phyloP scores from a whole-genome alignment of 2,113 vertebrate genomes.

The Alectura lathami region DNA sequence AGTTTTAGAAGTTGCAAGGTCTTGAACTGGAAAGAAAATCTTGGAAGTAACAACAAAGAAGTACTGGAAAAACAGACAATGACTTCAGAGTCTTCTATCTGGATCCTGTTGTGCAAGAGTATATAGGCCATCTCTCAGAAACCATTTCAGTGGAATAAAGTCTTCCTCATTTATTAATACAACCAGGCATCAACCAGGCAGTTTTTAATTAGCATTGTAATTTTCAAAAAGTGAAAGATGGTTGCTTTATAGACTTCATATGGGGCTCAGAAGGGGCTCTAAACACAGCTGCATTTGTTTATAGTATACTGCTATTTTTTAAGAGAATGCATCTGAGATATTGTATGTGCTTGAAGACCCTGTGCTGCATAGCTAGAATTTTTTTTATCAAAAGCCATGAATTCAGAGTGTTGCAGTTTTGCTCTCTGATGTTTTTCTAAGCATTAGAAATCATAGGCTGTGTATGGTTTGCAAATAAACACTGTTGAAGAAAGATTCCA shows the following conservation, averaged over 20 bases:
- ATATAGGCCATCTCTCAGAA: slow-evolving; percentile 36
- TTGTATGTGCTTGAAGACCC: slow-evolving; percentile 64
- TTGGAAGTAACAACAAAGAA: slow-evolving; percentile 71
- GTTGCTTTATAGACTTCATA: slow-evolving; percentile 67
- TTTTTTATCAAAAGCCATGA: slow-evolving; percentile 76
- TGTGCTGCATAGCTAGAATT: slow-evolving; percentile 60
- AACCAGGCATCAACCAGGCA: slow-evolving; percentile 7
- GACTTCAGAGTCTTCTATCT: slow-evolving; percentile 35
- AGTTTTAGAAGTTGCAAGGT: slow-evolving; percentile 66
- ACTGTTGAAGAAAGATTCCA: slow-evolving; percentile 2
- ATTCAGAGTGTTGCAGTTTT: slow-evolving; percentile 70
- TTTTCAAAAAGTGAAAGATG: slow-evolving; percentile 52
- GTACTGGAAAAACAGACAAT: slow-evolving; percentile 36
- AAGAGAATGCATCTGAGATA: slow-evolving; percentile 61
- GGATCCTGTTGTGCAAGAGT: slow-evolving; percentile 36
- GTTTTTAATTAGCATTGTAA: slow-evolving; percentile 63
- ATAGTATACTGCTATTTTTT: slow-evolving; percentile 62
- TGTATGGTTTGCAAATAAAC: slow-evolving; percentile 75
- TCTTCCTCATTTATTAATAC: slow-evolving; percentile 51
- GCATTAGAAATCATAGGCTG: slow-evolving; percentile 55
- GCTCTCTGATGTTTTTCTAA: slow-evolving; percentile 68
- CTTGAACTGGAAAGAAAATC: slow-evolving; percentile 56
- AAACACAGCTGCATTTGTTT: slow-evolving; percentile 15
- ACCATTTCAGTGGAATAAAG: slow-evolving; percentile 25
- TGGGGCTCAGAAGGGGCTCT: slow-evolving; percentile 73